Evolutionary conservation across 2,797 vertebrate species (phyloP).

Genomic region (Galago senegalensis): DNA sequence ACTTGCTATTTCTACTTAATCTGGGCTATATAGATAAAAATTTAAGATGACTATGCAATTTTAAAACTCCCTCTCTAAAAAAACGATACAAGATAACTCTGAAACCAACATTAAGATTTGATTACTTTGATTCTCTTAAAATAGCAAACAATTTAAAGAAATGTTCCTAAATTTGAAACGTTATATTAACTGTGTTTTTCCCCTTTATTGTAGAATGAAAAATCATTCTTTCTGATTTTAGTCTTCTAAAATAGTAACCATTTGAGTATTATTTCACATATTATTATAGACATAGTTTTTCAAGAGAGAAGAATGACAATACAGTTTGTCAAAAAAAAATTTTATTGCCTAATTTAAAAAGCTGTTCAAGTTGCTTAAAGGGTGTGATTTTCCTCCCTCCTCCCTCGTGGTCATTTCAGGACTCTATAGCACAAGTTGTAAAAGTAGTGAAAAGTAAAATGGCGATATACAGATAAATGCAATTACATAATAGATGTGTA

Average conservation of each 20-base stretch:
- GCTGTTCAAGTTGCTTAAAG: slow-evolving; percentile 62
- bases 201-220: slow-evolving; percentile 5
- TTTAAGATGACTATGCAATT: slow-evolving; percentile 31
- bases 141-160: slow-evolving; percentile 30
- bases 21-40: slow-evolving; percentile 23
- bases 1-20: background rate
- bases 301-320: slow-evolving; percentile 35
- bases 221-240: slow-evolving; percentile 27
- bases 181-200: slow-evolving; percentile 10
- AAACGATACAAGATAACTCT: slow-evolving; percentile 16
- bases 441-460: slow-evolving; percentile 55
- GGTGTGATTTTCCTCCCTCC: background rate
- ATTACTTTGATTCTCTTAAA: slow-evolving; percentile 56
- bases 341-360: slow-evolving; percentile 52
- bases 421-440: slow-evolving; percentile 30
- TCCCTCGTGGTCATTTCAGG: slow-evolving; percentile 45
- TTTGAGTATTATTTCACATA: slow-evolving; percentile 16
- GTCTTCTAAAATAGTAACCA: slow-evolving; percentile 43
- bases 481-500: slow-evolving; percentile 49
- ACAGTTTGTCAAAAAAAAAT: slow-evolving; percentile 27
- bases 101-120: slow-evolving; percentile 28
- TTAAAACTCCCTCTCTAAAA: background rate
- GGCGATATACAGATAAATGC: slow-evolving; percentile 26
- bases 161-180: slow-evolving; percentile 44
- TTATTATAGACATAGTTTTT: slow-evolving; percentile 30